Evolutionary conservation across 2,888 invertebrate species (phyloP).

Genomic region (Caenorhabditis parvicauda): DNA sequence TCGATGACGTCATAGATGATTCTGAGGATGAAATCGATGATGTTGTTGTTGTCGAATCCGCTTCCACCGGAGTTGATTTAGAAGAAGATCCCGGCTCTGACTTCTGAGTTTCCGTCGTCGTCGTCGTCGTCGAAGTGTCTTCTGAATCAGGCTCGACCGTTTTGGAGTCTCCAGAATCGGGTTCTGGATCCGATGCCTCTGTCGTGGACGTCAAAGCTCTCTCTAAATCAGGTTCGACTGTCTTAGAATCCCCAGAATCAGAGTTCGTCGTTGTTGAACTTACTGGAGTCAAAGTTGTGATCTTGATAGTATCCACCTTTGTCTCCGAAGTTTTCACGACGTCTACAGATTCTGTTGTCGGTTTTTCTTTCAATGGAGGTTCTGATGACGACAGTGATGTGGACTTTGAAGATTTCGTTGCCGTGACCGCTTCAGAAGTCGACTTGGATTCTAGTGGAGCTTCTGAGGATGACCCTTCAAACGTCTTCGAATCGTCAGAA

Average conservation of each 20-base stretch:
- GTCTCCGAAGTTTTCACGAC: too few relatives aligned
- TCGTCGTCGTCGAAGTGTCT: neutral
- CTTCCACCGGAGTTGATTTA: too few relatives aligned
- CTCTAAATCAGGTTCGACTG: slow-evolving; percentile 3
- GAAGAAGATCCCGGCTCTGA: slow-evolving; percentile 10
- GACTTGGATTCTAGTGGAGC: neutral
- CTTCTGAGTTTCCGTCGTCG: slow-evolving; percentile 9
- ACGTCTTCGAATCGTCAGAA: too few relatives aligned
- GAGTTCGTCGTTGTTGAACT: too few relatives aligned
- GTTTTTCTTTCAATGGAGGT: too few relatives aligned
- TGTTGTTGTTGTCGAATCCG: neutral
- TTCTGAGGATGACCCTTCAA: neutral
- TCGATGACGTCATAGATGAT: neutral
- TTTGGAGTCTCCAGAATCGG: slow-evolving; percentile 1
- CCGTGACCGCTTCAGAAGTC: neutral
- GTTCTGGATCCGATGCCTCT: too few relatives aligned
- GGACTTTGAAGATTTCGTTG: neutral
- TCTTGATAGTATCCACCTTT: too few relatives aligned
- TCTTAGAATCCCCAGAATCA: neutral
- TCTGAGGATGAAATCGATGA: neutral
- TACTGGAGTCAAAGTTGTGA: too few relatives aligned
- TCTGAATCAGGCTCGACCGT: slow-evolving; percentile 3
- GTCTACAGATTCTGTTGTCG: too few relatives aligned
- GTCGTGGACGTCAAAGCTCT: neutral
- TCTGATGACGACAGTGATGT: neutral